Base-by-base conservation (phyloP, 1,140 invertebrate genomes). In the Megalonaias nervosa region DNA sequence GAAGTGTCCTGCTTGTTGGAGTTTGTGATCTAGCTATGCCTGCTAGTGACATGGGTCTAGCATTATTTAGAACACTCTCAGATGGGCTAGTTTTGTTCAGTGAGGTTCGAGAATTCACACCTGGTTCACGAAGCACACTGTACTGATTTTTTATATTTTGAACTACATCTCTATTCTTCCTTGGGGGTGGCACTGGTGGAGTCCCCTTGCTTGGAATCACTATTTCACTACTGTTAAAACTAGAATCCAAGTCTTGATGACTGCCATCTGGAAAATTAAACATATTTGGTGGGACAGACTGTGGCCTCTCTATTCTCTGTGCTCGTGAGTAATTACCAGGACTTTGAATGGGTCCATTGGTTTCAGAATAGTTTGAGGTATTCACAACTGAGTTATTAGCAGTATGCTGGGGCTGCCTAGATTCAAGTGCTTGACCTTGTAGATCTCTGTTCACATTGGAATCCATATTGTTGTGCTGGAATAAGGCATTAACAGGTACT, bases 201-300 rank as follows among this genome's bases (percentile, higher is more conserved):
- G 75, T 77, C 15, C 70, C 70, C 58, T 73, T 72, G n/a, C 16
- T 75, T 64, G 26, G 67, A 75, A 17, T 75, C 55, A 67, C 65
- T 74, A 17, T 64, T 74, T 23, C 65, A 55, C 17, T 31, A 31
- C 16, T 74, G 72, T 67, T 67, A 67, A 21, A 15, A 38, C 66
- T 70, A 56, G 19, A 70, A 56, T n/a, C 16, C 56, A 55, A 58
- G 23, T 72, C 71, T 13, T 58, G 62, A 48, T 62, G 23, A 62
- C 71, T 72, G n/a, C 60, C 71, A 13, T 21, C 55, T 5, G n/a
- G 71, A n/a, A 38, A 58, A 62, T 72, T 72, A 67, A 77, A 77
- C 75, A 77, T 77, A 17, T 70, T 67, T 5, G 76, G 76, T 6
- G 76, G 76, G n/a, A 78, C 76, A 17, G 76, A 78, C 65, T 78